Evolutionary conservation across 2,113 vertebrate species (phyloP).

Genomic region (Onychostoma macrolepis): DNA sequence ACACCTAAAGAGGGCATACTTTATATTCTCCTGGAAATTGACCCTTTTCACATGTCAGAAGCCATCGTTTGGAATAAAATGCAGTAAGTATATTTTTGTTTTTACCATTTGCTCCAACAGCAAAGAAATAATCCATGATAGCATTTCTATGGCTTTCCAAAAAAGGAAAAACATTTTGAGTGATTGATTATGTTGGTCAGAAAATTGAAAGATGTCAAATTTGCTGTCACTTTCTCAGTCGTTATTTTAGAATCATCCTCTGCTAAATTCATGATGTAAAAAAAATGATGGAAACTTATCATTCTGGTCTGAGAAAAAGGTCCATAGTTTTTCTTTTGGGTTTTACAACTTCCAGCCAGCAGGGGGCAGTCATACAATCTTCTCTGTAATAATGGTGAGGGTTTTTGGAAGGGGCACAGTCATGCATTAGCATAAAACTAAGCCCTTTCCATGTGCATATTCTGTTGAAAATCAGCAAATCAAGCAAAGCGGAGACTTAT

Average conservation of each 20-base stretch:
- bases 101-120: not conserved
- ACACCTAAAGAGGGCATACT: not conserved
- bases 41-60: not conserved
- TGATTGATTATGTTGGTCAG: too few relatives aligned
- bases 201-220: too few relatives aligned
- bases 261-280: too few relatives aligned
- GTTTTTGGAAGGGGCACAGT: conserved; percentile 20
- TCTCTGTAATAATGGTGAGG: conserved; percentile 39
- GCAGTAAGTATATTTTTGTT: not conserved
- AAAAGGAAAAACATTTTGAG: not conserved
- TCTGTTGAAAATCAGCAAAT: conserved; percentile 11
- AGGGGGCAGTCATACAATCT: conserved; percentile 24
- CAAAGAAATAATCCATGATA: not conserved
- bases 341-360: conserved; percentile 1
- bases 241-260: too few relatives aligned
- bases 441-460: conserved; percentile 27
- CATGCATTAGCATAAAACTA: conserved; percentile 12
- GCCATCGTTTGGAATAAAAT: not conserved
- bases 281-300: not conserved
- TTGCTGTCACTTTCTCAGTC: too few relatives aligned
- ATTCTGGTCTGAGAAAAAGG: not conserved
- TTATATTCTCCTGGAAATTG: not conserved
- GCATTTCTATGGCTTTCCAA: not conserved
- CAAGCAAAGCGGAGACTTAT: not conserved
- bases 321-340: not conserved